Base-by-base conservation (phyloP, 2,888 invertebrate genomes). In the Ditula angustiorana region DNA sequence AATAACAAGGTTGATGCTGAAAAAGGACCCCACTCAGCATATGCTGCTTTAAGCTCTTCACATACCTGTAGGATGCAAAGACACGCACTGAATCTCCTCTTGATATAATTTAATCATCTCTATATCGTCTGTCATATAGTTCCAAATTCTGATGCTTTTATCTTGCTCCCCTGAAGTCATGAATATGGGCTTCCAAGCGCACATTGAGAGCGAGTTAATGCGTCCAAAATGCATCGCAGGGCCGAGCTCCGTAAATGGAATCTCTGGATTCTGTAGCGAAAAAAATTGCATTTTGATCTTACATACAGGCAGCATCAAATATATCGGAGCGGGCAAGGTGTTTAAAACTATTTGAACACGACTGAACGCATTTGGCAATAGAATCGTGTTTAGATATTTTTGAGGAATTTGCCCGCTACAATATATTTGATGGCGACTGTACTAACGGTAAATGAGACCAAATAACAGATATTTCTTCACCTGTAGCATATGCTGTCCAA, bases 121-220 rank as follows among this genome's bases (percentile, higher is more conserved):
- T 56, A 98, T 91, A 50, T 94, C 96, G 80, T 96, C 96, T 0
- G 96, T 96, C 86, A 97, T 96, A 81, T 97, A 98, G 82, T 99
- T 97, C 98, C 99, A 99, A 49, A 99, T 94, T 58, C 98, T 94
- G 53, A 99, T 95, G 35, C 97, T 97, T 72, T 97, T 95, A 83
- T 99, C 99, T 52, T 94, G 90, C 68, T 95, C 94, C 47, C 96
- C 96, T 2, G 95, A 92, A 0, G 98, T 98, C 88, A 98, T 96
- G 68, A 98, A 95, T 61, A 98, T 95, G 0, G 98, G 96, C 82
- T 98, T 98, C 96, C 98, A 97, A 0, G 96, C 94, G 79, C 98
- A 98, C 71, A 97, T 94, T 1, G 97, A 96, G 33, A 99, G 86
- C 2, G 96, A 95, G 44, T 96, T 95, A 46, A 99, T 96, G 8